These are phyloP conservation scores for Homarus americanus DNA, from an alignment of 1,140 invertebrate genomes.

Conservation along the genomic window DNA sequence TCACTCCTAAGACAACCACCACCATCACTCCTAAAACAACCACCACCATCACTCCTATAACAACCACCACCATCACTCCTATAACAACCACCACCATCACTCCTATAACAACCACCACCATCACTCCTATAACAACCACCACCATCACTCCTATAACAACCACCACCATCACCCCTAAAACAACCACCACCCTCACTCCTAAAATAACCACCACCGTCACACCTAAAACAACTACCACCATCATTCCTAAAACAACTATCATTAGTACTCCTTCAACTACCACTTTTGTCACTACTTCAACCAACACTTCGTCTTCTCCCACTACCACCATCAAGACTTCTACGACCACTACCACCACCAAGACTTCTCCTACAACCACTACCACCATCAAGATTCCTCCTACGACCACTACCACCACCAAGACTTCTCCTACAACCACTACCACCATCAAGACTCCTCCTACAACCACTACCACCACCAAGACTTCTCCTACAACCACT, in stretches of 20 bases:
- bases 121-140: neutral
- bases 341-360: neutral
- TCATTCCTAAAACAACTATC: too few relatives aligned
- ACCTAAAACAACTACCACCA: neutral
- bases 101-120: neutral
- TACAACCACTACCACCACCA: neutral
- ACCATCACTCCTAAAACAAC: neutral
- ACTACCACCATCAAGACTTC: neutral
- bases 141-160: neutral
- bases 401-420: slow-evolving; percentile 1
- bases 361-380: neutral
- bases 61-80: neutral
- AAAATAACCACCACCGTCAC: neutral
- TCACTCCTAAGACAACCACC: neutral
- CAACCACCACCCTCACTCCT: neutral
- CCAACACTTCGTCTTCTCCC: neutral
- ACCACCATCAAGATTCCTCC: neutral
- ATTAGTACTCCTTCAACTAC: neutral
- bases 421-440: neutral
- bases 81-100: neutral
- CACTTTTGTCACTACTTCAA: neutral
- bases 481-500: slow-evolving; percentile 1
- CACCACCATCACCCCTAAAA: neutral
- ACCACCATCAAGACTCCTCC: neutral
- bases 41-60: neutral